Conservation (phyloP, 2,888 invertebrate genomes). For the Eupithecia dodoneata region DNA sequence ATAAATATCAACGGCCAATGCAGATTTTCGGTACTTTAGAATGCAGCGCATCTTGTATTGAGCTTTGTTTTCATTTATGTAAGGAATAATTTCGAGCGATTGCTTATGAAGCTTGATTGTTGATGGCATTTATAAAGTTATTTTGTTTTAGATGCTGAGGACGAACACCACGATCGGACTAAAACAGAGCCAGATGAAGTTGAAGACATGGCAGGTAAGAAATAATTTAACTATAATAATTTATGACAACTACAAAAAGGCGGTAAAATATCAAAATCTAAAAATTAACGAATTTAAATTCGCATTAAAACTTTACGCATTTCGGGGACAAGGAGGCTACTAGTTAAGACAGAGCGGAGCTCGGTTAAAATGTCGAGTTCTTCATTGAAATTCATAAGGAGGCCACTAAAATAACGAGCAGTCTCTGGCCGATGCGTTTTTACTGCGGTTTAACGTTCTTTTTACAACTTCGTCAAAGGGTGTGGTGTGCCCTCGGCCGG, state of each 20-base stretch:
- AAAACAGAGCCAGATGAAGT: slow-evolving; percentile 51
- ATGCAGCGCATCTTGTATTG: slow-evolving; percentile 11
- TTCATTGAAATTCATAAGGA: slow-evolving; percentile 84
- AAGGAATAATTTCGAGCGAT: background rate
- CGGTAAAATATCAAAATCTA: slow-evolving; percentile 9
- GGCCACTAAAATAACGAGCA: slow-evolving; percentile 75
- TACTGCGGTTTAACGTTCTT: slow-evolving; percentile 83
- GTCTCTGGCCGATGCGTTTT: slow-evolving; percentile 79
- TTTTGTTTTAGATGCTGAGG: slow-evolving; percentile 54
- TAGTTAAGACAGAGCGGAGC: slow-evolving; percentile 60
- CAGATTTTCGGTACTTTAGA: slow-evolving; percentile 15
- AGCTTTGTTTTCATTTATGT: background rate
- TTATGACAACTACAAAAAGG: background rate
- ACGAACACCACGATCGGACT: slow-evolving; percentile 48
- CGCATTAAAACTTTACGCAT: slow-evolving; percentile 35
- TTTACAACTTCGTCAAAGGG: slow-evolving; percentile 83
- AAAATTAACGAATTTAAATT: slow-evolving; percentile 41
- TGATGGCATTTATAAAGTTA: background rate
- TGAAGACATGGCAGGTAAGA: slow-evolving; percentile 60
- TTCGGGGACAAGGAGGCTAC: slow-evolving; percentile 47
- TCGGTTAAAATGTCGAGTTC: slow-evolving; percentile 65
- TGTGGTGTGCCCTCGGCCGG: slow-evolving; percentile 60
- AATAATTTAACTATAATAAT: background rate
- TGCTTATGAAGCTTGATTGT: background rate
- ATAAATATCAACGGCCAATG: slow-evolving; percentile 17